Percentiles rank a stretch among this genome's conserved stretches.
These are phyloP conservation scores for Pholis gunnellus DNA, from an alignment of 2,113 vertebrate genomes.

Conservation along the genomic window DNA sequence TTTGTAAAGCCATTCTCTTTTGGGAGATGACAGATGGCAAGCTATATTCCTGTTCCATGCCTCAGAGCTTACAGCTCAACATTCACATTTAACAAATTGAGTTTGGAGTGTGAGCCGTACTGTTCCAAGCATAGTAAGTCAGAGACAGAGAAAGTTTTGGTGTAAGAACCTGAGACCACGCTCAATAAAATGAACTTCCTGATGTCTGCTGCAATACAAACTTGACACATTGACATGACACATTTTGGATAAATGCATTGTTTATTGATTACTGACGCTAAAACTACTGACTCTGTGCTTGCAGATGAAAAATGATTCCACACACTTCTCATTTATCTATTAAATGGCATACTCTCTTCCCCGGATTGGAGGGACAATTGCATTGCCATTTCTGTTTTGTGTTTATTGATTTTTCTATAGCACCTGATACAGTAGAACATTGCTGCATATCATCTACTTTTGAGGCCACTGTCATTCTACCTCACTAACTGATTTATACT, in stretches of 20 bases:
- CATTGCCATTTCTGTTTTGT: conserved; percentile 52
- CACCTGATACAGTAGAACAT: conserved; percentile 14
- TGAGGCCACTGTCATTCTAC: background rate
- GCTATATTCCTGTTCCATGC: conserved; percentile 10
- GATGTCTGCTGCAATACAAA: conserved; percentile 39
- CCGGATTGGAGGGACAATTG: conserved; percentile 38
- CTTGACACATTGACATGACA: conserved; percentile 28
- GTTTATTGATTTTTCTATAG: conserved; percentile 62
- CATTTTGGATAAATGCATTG: conserved; percentile 55
- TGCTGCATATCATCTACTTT: conserved; percentile 29
- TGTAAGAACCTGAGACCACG: background rate
- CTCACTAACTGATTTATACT: background rate
- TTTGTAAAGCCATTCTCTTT: conserved; percentile 28
- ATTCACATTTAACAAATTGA: conserved; percentile 43
- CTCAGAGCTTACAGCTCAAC: conserved; percentile 30
- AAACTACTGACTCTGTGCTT: conserved; percentile 53
- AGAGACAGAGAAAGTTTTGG: conserved; percentile 4
- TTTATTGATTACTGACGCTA: conserved; percentile 57
- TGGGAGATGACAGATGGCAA: conserved; percentile 34
- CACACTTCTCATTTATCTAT: conserved; percentile 52
- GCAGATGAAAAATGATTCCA: conserved; percentile 55
- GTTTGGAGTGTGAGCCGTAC: background rate
- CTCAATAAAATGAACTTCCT: conserved; percentile 23
- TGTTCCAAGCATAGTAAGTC: background rate
- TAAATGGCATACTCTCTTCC: conserved; percentile 37